Base-by-base conservation (phyloP, 2,888 invertebrate species). In the Microplitis manilae region DNA sequence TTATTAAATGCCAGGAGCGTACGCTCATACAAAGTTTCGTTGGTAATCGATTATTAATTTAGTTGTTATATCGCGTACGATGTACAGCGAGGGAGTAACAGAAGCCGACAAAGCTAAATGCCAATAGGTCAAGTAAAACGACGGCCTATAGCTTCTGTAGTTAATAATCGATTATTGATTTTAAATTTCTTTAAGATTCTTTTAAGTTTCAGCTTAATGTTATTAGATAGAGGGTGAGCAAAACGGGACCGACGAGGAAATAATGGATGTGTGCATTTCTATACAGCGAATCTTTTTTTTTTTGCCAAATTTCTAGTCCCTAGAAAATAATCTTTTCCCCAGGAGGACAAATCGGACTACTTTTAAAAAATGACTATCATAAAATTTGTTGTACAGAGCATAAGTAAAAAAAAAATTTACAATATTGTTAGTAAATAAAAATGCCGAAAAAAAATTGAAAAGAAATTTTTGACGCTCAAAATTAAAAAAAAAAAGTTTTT, bases 171-270 rank as follows among this genome's bases (percentile, higher is more conserved):
- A 50, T 50, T 13, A 50, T 50, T 50, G 50, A 13, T 50, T 50
- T 50, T 50, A 50, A 50, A 50, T 50, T 50, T 50, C 50, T 50
- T 50, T 50, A 50, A 50, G 50, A 50, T 50, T 50, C 50, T 50
- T 50, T 5, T 13, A 50, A 50, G 9, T 50, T 50, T 50, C 50
- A 50, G 30, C 4, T 30, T 30, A 30, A 30, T 30, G 30, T 30
- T 30, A 30, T 30, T 30, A 30, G 30, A 30, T 30, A 30, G 30
- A 30, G 30, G 30, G 30, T 4, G 30, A 0, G 30, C 30, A 4
- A 30, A 30, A 30, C 4, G 30, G 30, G 4, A 30, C 30, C 30
- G 30, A 1, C 30, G 2, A 30, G 50, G 13, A 50, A 13, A 50
- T 50, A 50, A 50, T 50, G 13, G 0, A 50, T 50, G 50, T 13